phyloP scores from a whole-genome alignment of 2,797 vertebrate genomes.

The Simalia tracyae region DNA sequence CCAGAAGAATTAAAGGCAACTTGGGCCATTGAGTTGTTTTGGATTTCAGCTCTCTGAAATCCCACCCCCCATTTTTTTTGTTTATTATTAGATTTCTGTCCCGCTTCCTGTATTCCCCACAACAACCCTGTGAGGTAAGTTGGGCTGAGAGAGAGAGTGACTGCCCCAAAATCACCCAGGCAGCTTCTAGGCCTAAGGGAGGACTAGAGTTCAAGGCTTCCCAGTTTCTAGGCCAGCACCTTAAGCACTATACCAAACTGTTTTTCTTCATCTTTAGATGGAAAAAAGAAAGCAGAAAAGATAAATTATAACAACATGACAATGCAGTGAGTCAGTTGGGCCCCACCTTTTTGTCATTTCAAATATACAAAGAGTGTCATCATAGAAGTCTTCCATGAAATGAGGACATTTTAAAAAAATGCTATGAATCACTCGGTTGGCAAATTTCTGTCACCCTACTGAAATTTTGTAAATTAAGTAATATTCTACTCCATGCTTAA shows the following conservation, averaged over 20 bases:
- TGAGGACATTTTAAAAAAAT: neutral
- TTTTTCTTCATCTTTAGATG: neutral
- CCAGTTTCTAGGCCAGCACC: neutral
- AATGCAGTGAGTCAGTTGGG: neutral
- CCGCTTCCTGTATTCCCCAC: neutral
- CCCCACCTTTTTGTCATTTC: neutral
- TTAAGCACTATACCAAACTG: neutral
- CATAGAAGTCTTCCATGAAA: neutral
- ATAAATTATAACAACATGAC: neutral
- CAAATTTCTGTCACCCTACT: neutral
- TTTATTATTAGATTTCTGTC: neutral
- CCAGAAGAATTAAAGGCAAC: neutral
- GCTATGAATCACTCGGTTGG: neutral
- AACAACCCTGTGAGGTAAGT: neutral
- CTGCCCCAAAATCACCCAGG: neutral
- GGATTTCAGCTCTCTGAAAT: neutral
- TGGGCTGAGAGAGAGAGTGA: neutral
- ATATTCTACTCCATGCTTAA: neutral
- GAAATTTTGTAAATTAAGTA: neutral
- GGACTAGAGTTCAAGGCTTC: neutral
- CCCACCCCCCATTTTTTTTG: too few relatives aligned
- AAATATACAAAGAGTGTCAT: neutral
- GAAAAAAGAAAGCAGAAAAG: neutral
- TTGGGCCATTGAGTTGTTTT: neutral
- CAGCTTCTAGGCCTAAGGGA: neutral